A percentile compares a stretch with the other conserved stretches of the same genome.
phyloP scores from a whole-genome alignment of 2,888 invertebrate genomes.

The Nemotelus pantherinus region DNA sequence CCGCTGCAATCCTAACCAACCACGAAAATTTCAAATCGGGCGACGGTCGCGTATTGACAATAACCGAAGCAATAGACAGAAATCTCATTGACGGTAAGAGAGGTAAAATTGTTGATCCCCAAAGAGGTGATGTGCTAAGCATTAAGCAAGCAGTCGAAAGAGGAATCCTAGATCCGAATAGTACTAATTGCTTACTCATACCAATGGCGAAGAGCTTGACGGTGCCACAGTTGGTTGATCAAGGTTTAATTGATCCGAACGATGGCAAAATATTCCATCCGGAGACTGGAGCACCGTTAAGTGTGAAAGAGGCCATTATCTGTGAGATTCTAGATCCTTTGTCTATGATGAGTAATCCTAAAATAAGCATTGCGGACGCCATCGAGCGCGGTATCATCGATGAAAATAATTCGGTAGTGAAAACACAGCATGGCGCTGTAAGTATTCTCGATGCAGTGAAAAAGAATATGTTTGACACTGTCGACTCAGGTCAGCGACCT shows the following conservation, averaged over 20 bases:
- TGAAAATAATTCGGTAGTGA: constrained; percentile 74
- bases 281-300: constrained; percentile 81
- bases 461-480: constrained; percentile 70
- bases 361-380: constrained; percentile 80
- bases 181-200: constrained; percentile 78
- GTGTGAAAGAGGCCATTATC: constrained; percentile 83
- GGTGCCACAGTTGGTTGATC: constrained; percentile 74
- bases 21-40: constrained; percentile 69
- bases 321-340: constrained; percentile 88
- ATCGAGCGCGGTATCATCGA: constrained; percentile 77
- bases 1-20: constrained; percentile 75
- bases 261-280: constrained; percentile 87
- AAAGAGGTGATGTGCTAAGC: constrained; percentile 80
- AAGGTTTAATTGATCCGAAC: constrained; percentile 75
- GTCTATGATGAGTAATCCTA: constrained; percentile 74
- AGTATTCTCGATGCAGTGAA: constrained; percentile 78
- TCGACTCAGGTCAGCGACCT: constrained; percentile 58
- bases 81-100: constrained; percentile 77
- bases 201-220: constrained; percentile 84
- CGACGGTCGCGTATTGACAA: constrained; percentile 71
- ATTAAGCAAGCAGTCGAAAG: constrained; percentile 86
- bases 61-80: constrained; percentile 79
- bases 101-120: constrained; percentile 85
- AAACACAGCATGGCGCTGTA: constrained; percentile 71
- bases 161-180: constrained; percentile 82